These are phyloP conservation scores for Bos taurus DNA, from an alignment of 2,113 vertebrate species.

Conservation along the genomic window DNA sequence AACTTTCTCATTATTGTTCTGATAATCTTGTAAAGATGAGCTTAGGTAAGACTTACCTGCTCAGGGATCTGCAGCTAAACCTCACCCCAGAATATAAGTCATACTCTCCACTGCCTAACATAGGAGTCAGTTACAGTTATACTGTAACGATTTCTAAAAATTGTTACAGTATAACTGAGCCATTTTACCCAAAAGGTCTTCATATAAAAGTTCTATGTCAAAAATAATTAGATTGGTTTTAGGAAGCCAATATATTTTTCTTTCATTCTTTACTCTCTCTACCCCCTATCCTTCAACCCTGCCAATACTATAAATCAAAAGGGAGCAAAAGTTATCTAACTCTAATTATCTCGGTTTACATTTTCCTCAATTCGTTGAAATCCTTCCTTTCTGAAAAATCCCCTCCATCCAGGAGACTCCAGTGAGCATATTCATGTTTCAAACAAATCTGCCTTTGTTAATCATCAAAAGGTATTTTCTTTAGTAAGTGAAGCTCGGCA, in stretches of 20 bases:
- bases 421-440: conserved; percentile 24
- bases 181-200: not conserved
- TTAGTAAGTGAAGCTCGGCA: conserved; percentile 50
- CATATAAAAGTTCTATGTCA: not conserved
- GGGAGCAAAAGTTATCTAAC: conserved; percentile 4
- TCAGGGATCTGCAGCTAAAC: not conserved
- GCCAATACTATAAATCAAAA: not conserved
- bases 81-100: not conserved
- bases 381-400: conserved; percentile 23
- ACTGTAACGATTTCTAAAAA: not conserved
- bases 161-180: not conserved
- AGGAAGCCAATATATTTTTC: not conserved
- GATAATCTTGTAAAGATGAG: not conserved
- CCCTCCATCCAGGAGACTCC: not conserved
- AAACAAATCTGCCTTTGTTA: conserved; percentile 49
- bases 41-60: not conserved
- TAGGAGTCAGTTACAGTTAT: not conserved
- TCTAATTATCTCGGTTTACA: conserved; percentile 22
- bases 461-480: conserved; percentile 45
- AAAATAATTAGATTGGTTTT: not conserved
- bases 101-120: not conserved
- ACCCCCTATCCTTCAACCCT: not conserved
- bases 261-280: not conserved
- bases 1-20: not conserved
- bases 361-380: not conserved